Conservation (phyloP, 2,113 vertebrate species). For the Coregonus clupeaformis region DNA sequence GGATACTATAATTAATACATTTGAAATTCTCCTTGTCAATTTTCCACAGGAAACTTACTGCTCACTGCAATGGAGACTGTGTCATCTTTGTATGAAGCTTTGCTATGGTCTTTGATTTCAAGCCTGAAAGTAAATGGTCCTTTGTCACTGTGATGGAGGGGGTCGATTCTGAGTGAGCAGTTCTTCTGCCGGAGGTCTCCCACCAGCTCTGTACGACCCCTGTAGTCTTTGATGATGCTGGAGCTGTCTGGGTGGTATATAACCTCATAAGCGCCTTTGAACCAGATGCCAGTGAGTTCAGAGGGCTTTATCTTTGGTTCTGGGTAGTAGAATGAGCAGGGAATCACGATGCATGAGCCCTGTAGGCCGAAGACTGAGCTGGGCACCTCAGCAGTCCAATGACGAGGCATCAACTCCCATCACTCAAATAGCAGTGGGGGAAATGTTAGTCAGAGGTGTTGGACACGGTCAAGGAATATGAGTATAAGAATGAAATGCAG, state of each 20-base stretch:
- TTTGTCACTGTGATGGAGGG: conserved; percentile 36
- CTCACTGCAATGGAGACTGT: conserved; percentile 45
- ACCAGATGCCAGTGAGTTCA: conserved; percentile 61
- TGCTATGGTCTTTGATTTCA: conserved; percentile 45
- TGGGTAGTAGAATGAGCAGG: conserved; percentile 64
- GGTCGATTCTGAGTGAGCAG: conserved; percentile 67
- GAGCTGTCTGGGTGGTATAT: conserved; percentile 44
- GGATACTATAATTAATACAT: too few species aligned
- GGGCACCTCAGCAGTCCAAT: conserved; percentile 60
- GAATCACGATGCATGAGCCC: conserved; percentile 69
- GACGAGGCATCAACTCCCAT: conserved; percentile 15
- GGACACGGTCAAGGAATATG: neutral
- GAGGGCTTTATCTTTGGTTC: neutral
- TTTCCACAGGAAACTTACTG: conserved; percentile 48
- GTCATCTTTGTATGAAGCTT: neutral
- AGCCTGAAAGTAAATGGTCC: conserved; percentile 66
- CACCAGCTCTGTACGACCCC: conserved; percentile 43
- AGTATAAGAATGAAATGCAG: too few species aligned
- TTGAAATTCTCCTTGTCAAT: neutral
- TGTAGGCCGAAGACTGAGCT: conserved; percentile 51
- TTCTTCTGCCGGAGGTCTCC: conserved; percentile 54
- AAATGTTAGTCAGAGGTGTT: neutral
- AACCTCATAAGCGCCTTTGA: accelerated
- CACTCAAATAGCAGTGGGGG: conserved; percentile 22
- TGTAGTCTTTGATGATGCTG: conserved; percentile 23